Evolutionary conservation across 1,140 invertebrate genomes (phyloP).

Genomic region (Drosophila repletoides): DNA sequence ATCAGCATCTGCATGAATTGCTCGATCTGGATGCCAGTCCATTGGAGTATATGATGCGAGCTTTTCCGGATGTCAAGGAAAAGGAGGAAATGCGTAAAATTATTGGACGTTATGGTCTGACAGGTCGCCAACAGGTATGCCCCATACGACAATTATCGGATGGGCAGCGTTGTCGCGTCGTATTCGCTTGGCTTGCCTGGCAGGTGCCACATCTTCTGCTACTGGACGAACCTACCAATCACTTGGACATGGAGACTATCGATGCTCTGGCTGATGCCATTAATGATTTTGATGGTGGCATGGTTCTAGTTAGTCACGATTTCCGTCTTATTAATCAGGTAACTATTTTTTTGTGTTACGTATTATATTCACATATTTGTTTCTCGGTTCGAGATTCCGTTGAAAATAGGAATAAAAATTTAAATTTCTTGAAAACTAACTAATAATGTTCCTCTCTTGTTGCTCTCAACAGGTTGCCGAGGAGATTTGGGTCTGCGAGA

Average conservation of each 20-base stretch:
- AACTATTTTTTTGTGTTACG: too few relatives aligned
- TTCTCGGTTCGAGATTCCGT: too few relatives aligned
- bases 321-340: slow-evolving; percentile 99
- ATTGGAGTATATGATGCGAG: slow-evolving; percentile 98
- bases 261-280: slow-evolving; percentile 99
- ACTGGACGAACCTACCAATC: slow-evolving; percentile 99
- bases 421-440: too few relatives aligned
- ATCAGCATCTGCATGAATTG: slow-evolving; percentile 99
- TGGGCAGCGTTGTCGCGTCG: slow-evolving; percentile 98
- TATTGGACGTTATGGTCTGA: slow-evolving; percentile 98
- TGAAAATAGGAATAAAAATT: too few relatives aligned
- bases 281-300: slow-evolving; percentile 98
- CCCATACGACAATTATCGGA: slow-evolving; percentile 99
- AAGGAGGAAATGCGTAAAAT: slow-evolving; percentile 99
- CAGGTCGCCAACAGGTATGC: slow-evolving; percentile 98
- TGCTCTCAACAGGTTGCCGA: slow-evolving; percentile 92
- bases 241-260: slow-evolving; percentile 99
- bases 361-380: too few relatives aligned
- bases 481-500: slow-evolving; percentile 99
- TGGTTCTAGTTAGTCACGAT: slow-evolving; percentile 98
- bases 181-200: slow-evolving; percentile 98
- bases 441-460: background rate
- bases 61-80: slow-evolving; percentile 98
- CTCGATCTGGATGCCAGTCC: slow-evolving; percentile 97
- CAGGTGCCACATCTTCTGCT: slow-evolving; percentile 96